A percentile compares a stretch with the other conserved stretches of the same genome.
phyloP scores from a whole-genome alignment of 92 coral and sea anemone genomes.

The Epizoanthus illoricatus region DNA sequence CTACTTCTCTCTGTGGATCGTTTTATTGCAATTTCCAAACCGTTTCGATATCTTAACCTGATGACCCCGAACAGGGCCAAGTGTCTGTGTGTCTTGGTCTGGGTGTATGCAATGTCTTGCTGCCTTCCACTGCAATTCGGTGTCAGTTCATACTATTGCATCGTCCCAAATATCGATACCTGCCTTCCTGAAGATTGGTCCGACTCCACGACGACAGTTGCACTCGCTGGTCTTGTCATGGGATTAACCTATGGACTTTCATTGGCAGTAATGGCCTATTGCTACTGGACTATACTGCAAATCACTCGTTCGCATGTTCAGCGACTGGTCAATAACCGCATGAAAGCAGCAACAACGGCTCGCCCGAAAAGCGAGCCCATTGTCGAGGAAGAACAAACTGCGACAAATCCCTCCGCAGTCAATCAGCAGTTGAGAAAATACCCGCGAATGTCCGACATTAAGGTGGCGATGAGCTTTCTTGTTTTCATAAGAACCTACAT shows the following conservation, averaged over 20 bases:
- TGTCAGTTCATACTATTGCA: conserved; percentile 61
- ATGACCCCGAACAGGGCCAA: conserved; percentile 40
- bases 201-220: conserved; percentile 18
- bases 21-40: conserved; percentile 56
- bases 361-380: background rate
- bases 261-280: conserved; percentile 43
- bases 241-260: conserved; percentile 54
- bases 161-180: conserved; percentile 56
- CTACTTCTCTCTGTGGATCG: conserved; percentile 62
- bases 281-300: conserved; percentile 58
- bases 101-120: conserved; percentile 54
- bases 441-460: conserved; percentile 36
- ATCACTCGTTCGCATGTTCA: conserved; percentile 55
- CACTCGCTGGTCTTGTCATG: conserved; percentile 54
- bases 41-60: conserved; percentile 48
- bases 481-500: conserved; percentile 51
- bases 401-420: background rate
- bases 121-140: conserved; percentile 64
- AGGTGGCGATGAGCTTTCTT: conserved; percentile 58
- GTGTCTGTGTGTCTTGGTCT: conserved; percentile 23
- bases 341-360: background rate
- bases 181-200: conserved; percentile 55
- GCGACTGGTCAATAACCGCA: conserved; percentile 7
- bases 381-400: background rate
- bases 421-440: background rate